These are phyloP conservation scores for Cephus cinctus DNA, from an alignment of 1,140 invertebrate species.

Conservation along the genomic window DNA sequence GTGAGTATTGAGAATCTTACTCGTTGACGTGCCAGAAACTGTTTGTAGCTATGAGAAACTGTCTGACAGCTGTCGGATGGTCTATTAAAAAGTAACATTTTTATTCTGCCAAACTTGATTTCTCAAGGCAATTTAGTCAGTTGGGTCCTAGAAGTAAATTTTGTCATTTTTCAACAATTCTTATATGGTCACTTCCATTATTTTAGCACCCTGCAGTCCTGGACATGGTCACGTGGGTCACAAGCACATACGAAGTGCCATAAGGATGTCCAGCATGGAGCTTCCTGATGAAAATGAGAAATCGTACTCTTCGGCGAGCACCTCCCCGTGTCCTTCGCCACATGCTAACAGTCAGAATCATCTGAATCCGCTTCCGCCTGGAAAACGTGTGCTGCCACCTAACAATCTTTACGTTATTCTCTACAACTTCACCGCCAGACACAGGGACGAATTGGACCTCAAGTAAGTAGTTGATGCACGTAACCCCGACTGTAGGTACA, in stretches of 20 bases:
- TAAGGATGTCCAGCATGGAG: constrained; percentile 89
- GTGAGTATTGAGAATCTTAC: no score
- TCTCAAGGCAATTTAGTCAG: no score
- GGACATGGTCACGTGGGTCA: constrained; percentile 55
- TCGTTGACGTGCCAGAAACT: no score
- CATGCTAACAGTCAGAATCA: constrained; percentile 52
- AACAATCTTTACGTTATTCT: constrained; percentile 93
- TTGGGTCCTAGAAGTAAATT: no score
- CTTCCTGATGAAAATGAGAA: constrained; percentile 89
- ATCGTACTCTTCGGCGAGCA: constrained; percentile 85
- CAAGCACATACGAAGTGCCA: constrained; percentile 62
- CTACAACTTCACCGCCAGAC: constrained; percentile 92
- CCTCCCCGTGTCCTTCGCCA: constrained; percentile 89
- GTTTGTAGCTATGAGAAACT: no score
- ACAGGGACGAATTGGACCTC: constrained; percentile 90
- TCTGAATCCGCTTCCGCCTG: constrained; percentile 35
- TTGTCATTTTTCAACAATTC: no score
- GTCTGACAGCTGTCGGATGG: no score
- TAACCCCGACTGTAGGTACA: constrained; percentile 1
- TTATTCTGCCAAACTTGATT: no score
- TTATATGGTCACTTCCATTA: constrained; percentile 4
- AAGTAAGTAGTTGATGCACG: constrained; percentile 62
- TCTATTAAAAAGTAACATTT: no score
- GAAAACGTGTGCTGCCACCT: constrained; percentile 65
- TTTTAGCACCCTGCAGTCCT: constrained; percentile 85